Percentiles rank a stretch among this genome's conserved stretches.
These are phyloP conservation scores for Phalloptychus januarius DNA, from an alignment of 2,797 vertebrate genomes.

Conservation along the genomic window DNA sequence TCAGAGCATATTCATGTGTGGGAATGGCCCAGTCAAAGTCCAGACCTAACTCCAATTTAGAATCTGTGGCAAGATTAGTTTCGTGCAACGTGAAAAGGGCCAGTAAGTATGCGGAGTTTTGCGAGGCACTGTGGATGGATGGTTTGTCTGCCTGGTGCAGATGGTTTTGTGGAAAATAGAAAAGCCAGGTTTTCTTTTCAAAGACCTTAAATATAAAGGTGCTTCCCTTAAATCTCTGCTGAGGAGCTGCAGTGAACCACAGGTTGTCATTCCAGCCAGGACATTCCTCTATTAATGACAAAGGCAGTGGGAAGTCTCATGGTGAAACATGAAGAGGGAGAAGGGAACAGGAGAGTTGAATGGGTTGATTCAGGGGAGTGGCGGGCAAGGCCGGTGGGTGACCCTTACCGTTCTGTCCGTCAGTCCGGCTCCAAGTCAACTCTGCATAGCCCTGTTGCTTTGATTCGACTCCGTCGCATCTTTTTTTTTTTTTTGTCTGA, in stretches of 20 bases:
- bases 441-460: slow-evolving; percentile 36
- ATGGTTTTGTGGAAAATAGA: slow-evolving; percentile 20
- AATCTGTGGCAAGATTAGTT: background rate
- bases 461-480: slow-evolving; percentile 40
- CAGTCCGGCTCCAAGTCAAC: slow-evolving; percentile 41
- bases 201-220: slow-evolving; percentile 32
- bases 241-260: slow-evolving; percentile 46
- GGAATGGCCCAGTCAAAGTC: slow-evolving; percentile 3
- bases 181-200: slow-evolving; percentile 29
- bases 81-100: background rate
- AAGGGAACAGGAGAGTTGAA: slow-evolving; percentile 56
- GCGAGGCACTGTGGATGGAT: background rate
- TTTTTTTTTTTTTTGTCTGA: slow-evolving; percentile 23
- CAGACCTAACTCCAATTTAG: background rate
- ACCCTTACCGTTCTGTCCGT: slow-evolving; percentile 29
- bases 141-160: slow-evolving; percentile 8
- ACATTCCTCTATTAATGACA: slow-evolving; percentile 69
- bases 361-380: slow-evolving; percentile 53
- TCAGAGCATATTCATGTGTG: background rate
- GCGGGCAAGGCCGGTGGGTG: slow-evolving; percentile 43
- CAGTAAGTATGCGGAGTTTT: background rate
- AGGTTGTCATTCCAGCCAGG: slow-evolving; percentile 51
- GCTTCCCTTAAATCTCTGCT: slow-evolving; percentile 37
- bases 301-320: slow-evolving; percentile 61
- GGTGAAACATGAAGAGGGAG: slow-evolving; percentile 61